A percentile compares a stretch with the other conserved stretches of the same genome.
These are phyloP conservation scores for Aphelinus atriplicis DNA, from an alignment of 1,140 invertebrate genomes.

Conservation along the genomic window DNA sequence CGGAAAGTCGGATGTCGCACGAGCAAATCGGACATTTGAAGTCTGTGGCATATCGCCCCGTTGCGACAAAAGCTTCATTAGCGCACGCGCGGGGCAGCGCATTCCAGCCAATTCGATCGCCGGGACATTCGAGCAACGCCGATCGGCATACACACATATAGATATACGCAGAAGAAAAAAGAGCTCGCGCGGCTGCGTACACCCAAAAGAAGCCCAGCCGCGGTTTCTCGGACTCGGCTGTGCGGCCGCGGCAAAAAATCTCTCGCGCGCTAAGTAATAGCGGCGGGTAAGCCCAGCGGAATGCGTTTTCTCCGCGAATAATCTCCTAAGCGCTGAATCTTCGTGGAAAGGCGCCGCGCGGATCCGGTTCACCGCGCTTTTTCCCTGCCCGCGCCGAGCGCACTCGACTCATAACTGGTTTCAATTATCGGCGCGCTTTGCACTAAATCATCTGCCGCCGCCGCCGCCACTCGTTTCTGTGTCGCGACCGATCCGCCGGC, in stretches of 20 bases:
- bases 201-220: too few species aligned
- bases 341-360: constrained; percentile 33
- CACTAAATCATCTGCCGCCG: constrained; percentile 40
- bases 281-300: constrained; percentile 22
- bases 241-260: constrained; percentile 30
- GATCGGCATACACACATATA: too few species aligned
- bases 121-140: too few species aligned
- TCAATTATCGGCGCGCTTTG: constrained; percentile 43
- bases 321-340: constrained; percentile 31
- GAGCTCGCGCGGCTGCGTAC: too few species aligned
- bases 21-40: too few species aligned
- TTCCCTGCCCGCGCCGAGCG: constrained; percentile 35
- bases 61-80: too few species aligned
- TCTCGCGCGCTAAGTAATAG: constrained; percentile 34
- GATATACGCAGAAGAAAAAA: too few species aligned
- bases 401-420: constrained; percentile 43
- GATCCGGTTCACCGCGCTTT: constrained; percentile 42
- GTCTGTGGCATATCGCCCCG: too few species aligned
- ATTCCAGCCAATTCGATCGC: too few species aligned
- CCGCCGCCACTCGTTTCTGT: not conserved
- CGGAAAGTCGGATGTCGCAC: too few species aligned
- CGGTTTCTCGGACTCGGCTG: not conserved
- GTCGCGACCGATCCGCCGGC: too few species aligned
- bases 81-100: too few species aligned
- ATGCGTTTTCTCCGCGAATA: constrained; percentile 37